Evolutionary conservation across 2,113 vertebrate genomes (phyloP), one percentile per base, ranked within the genome.

Genomic region (Sialia sialis): DNA sequence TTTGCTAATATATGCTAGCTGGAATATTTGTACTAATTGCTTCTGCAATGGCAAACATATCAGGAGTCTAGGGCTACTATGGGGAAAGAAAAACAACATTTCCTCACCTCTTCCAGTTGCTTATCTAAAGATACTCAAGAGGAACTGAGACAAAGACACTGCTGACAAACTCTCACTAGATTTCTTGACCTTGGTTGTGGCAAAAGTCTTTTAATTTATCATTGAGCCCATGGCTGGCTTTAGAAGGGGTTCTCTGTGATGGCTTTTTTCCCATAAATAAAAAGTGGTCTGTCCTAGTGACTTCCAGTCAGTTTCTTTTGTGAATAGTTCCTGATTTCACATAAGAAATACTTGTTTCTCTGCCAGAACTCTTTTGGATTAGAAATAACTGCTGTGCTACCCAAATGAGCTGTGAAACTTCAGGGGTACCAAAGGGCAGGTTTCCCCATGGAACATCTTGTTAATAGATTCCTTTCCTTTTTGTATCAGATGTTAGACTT

Each of bases 81-180:
- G 16, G 32, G 13, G 2, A 2, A 8, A 21, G 49, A 51, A 10
- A 3, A 36, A 27, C 2, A 4, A 6, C 3, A 29, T 55, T n/a
- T 34, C 8, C 32, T 54, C 4, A 3, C 13, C 5, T 48, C 10
- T 10, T 60, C 29, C 23, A 19, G 27, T 21, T 69, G 7, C 13
- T 62, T 1, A 3, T 27, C 41, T 44, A 18, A 76, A 63, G 52
- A 51, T 63, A 5, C 7, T 17, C 19, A 52, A 18, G n/a, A 32
- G 9, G 5, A 60, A 22, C 52, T 25, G 46, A 69, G 59, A 41
- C 9, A 83, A 66, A 16, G 21, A 32, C 10, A 23, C 16, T 10
- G 12, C 30, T 66, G 17, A 29, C 12, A 43, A 76, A 38, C 6
- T 51, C 29, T 7, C 8, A 2, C 5, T 72, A 49, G 26, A 16